phyloP scores from a whole-genome alignment of 2,888 invertebrate species.

The Drosophila atripex region DNA sequence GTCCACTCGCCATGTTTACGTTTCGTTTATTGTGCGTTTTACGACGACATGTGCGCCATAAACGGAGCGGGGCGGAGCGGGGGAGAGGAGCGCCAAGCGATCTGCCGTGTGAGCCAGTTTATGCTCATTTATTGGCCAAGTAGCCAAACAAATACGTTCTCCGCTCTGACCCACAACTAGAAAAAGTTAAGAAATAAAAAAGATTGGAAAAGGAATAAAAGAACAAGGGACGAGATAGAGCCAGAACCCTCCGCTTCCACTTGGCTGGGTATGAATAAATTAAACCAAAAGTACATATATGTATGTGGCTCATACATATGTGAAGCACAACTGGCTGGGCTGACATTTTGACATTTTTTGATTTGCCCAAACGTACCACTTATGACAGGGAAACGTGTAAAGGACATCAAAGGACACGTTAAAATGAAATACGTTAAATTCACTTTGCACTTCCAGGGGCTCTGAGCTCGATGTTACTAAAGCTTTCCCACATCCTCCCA shows the following conservation, averaged over 20 bases:
- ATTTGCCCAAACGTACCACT: slow-evolving; percentile 1
- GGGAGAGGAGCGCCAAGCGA: slow-evolving; percentile 15
- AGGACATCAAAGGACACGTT: slow-evolving; percentile 34
- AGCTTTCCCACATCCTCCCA: background rate
- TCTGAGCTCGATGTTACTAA: background rate
- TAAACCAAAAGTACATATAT: slow-evolving; percentile 3
- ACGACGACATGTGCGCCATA: slow-evolving; percentile 70
- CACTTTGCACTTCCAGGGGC: slow-evolving; percentile 5
- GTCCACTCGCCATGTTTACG: slow-evolving; percentile 52
- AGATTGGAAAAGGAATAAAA: slow-evolving; percentile 3
- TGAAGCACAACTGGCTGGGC: slow-evolving; percentile 14
- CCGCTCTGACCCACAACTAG: slow-evolving; percentile 13
- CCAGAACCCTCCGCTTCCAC: slow-evolving; percentile 5
- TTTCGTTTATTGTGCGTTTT: slow-evolving; percentile 74
- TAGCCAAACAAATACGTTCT: slow-evolving; percentile 44
- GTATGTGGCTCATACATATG: slow-evolving; percentile 18
- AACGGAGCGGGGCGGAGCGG: slow-evolving; percentile 28
- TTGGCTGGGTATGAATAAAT: slow-evolving; percentile 33
- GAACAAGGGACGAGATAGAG: background rate
- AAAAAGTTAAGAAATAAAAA: slow-evolving; percentile 1
- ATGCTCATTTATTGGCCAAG: slow-evolving; percentile 59
- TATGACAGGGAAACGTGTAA: slow-evolving; percentile 8
- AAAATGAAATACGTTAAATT: slow-evolving; percentile 7
- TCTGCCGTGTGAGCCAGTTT: slow-evolving; percentile 39
- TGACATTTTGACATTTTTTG: slow-evolving; percentile 23